phyloP scores from a whole-genome alignment of 2,113 vertebrate species.

The Cyanoramphus novaezelandiae region DNA sequence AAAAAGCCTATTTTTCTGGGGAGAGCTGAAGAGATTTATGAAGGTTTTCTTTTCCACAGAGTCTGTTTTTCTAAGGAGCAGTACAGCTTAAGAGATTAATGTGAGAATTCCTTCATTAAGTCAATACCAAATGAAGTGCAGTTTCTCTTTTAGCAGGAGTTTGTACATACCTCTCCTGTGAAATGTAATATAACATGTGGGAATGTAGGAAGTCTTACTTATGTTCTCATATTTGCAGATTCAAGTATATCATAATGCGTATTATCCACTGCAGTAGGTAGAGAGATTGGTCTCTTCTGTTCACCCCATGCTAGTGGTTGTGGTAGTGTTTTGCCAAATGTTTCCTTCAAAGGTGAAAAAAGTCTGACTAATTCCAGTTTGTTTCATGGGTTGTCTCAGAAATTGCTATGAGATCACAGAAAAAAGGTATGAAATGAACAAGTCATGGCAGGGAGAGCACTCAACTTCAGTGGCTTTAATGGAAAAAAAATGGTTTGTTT shows the following conservation, averaged over 20 bases:
- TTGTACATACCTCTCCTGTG: slow-evolving; percentile 7
- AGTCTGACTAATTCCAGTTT: background rate
- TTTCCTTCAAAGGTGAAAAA: background rate
- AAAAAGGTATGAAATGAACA: background rate
- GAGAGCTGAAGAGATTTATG: slow-evolving; percentile 35
- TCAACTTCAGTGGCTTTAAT: background rate
- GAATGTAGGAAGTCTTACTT: background rate
- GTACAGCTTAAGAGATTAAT: slow-evolving; percentile 57
- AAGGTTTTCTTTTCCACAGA: slow-evolving; percentile 48
- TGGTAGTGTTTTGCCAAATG: background rate
- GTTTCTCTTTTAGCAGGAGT: slow-evolving; percentile 1
- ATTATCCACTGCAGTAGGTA: background rate
- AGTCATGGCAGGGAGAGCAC: background rate
- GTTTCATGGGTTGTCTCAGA: background rate
- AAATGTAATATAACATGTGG: background rate
- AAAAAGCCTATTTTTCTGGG: slow-evolving; percentile 50
- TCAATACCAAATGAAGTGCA: slow-evolving; percentile 38
- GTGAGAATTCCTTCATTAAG: slow-evolving; percentile 64
- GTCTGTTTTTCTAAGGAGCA: slow-evolving; percentile 50
- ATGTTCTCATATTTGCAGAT: background rate
- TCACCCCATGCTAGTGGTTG: background rate
- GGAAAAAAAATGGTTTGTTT: background rate
- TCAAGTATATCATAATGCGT: background rate
- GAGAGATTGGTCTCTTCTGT: background rate
- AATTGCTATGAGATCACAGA: background rate